Evolutionary conservation across 2,797 vertebrate genomes (phyloP).

Genomic region (Lagodon rhomboides): DNA sequence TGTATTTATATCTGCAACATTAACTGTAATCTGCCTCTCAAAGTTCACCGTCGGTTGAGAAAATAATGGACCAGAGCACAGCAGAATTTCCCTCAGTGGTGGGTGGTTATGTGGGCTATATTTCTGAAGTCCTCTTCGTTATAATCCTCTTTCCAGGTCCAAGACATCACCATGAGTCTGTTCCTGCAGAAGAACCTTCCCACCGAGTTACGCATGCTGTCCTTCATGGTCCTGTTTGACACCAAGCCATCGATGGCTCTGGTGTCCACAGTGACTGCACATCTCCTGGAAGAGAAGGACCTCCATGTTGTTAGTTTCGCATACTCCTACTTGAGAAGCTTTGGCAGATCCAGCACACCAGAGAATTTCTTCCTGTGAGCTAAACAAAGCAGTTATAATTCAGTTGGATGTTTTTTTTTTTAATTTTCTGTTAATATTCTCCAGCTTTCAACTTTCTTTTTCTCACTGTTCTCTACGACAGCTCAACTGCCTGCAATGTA

Average conservation of each 20-base stretch:
- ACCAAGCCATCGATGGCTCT: constrained; percentile 86
- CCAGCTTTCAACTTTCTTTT: not conserved
- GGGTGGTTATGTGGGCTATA: not conserved
- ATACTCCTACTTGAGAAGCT: constrained; percentile 85
- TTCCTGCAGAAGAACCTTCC: constrained; percentile 81
- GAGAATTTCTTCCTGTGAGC: constrained; percentile 88
- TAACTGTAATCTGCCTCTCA: constrained; percentile 13
- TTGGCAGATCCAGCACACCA: constrained; percentile 85
- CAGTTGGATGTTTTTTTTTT: not conserved
- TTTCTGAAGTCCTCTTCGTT: not conserved
- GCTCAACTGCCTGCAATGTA: constrained; percentile 88
- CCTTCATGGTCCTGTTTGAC: constrained; percentile 87
- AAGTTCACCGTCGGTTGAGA: not conserved
- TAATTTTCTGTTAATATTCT: not conserved
- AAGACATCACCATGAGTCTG: constrained; percentile 85
- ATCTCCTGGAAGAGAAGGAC: constrained; percentile 84
- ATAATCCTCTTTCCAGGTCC: constrained; percentile 82
- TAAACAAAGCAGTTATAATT: not conserved
- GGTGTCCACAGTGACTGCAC: constrained; percentile 83
- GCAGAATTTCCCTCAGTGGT: not conserved
- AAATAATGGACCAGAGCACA: not conserved
- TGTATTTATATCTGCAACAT: not conserved
- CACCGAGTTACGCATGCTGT: constrained; percentile 85
- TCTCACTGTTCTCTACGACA: constrained; percentile 57
- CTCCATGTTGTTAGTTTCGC: constrained; percentile 88